Conservation (phyloP, 2,113 vertebrate genomes). For the Calyptomena viridis region DNA sequence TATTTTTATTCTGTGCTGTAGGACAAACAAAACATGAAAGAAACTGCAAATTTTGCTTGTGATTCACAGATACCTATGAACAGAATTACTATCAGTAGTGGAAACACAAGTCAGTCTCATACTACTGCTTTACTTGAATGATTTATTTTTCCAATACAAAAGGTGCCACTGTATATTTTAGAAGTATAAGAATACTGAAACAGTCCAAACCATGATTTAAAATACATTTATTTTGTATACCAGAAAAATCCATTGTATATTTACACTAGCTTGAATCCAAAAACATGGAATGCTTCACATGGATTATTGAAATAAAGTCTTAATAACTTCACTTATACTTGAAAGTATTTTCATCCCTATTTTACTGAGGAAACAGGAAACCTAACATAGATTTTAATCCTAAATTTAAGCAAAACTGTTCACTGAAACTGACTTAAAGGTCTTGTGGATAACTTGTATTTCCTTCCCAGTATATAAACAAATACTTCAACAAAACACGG, state of each 20-base stretch:
- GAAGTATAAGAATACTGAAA: not conserved
- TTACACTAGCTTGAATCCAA: not conserved
- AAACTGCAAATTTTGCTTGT: not conserved
- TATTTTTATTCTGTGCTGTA: not conserved
- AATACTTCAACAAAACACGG: not conserved
- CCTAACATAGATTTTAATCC: not conserved
- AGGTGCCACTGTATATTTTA: not conserved
- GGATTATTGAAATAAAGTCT: not conserved
- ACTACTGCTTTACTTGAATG: not conserved
- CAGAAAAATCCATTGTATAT: not conserved
- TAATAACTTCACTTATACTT: not conserved
- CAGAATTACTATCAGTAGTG: not conserved
- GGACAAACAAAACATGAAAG: not conserved
- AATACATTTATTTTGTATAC: not conserved
- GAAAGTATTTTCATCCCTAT: not conserved
- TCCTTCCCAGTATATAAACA: not conserved
- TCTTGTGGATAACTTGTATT: not conserved
- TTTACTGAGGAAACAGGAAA: not conserved
- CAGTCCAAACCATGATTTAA: not conserved
- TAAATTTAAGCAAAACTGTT: not conserved
- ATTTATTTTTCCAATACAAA: not conserved
- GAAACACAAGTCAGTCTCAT: not conserved
- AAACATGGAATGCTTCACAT: not conserved
- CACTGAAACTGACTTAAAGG: not conserved
- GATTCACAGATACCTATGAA: not conserved